Base-by-base conservation (phyloP, 2,888 invertebrate species). In the Drepanosiphum platanoidis region DNA sequence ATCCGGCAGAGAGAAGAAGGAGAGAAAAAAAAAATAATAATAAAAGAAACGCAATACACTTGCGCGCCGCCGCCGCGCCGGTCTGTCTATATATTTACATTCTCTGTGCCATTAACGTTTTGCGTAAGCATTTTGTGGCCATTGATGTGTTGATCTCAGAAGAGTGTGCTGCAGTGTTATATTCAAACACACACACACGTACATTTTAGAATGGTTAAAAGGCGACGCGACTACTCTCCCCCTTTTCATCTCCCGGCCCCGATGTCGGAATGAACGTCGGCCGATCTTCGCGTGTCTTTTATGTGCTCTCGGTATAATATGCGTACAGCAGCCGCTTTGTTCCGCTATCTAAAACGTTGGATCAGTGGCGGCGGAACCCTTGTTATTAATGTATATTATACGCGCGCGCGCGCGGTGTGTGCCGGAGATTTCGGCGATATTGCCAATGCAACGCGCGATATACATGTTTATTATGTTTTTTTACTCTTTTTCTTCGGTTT, bases 341-440 rank as follows among this genome's bases (percentile, higher is more conserved):
- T 34, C 84, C 84, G 68, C 84, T 84, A 84, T 84, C 84, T 84
- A 84, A 84, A 84, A 84, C 84, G 84, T 84, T 75, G 75, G 84
- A 84, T 84, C 84, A 39, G 68, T 36, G 68, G 75, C 75, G 52
- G 75, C 75, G 30, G 83, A 39, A 82, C 72, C 81, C 71, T 58
- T 61, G 81, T 71, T 83, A 74, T 83, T 83, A 84, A 84, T 84
- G 84, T 75, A 75, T 32, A n/a, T n/a, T n/a, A 15, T 34, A 34
- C 34, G 11, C 68, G 32, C 3, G 61, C 13, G 27, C n/a, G n/a
- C n/a, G 71, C 68, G 13, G 74, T 36, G 75, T 36, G 75, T 52
- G 68, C 66, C 27, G 36, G 46, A 84, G 75, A 84, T 84, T 84
- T 71, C 58, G 71, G 84, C 68, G 84, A 83, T 83, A 83, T 83